Conservation (phyloP, 1,140 invertebrate species). For the Nomia melanderi region DNA sequence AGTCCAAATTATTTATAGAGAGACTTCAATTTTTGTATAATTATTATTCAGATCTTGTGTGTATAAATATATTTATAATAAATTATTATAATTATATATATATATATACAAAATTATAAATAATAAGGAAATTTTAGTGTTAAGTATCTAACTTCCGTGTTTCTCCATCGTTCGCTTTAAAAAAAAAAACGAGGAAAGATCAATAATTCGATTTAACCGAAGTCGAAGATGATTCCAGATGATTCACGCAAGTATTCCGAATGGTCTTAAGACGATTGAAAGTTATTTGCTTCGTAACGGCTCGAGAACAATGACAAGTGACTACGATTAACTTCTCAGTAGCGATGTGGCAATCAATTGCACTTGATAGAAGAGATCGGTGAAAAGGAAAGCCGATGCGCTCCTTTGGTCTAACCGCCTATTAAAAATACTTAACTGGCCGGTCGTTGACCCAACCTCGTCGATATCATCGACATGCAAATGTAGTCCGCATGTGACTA, state of each 20-base stretch:
- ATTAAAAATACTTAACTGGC: conserved; percentile 74
- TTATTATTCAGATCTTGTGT: no score
- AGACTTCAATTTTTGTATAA: no score
- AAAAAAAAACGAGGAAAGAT: background rate
- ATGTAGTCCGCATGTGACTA: conserved; percentile 49
- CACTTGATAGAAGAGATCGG: conserved; percentile 66
- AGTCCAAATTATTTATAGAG: no score
- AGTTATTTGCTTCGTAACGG: conserved; percentile 5
- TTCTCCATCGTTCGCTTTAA: background rate
- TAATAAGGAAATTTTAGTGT: background rate
- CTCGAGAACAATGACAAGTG: conserved; percentile 42
- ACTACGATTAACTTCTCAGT: conserved; percentile 58
- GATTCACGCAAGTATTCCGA: conserved; percentile 19
- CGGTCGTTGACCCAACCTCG: conserved; percentile 65
- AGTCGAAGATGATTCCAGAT: background rate
- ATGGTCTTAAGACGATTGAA: conserved; percentile 55
- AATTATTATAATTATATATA: no score
- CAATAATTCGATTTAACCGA: background rate
- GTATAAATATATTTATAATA: no score
- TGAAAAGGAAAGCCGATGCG: conserved; percentile 65
- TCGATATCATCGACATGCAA: conserved; percentile 69
- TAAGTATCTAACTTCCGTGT: background rate
- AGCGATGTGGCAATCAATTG: conserved; percentile 65
- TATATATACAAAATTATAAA: background rate
- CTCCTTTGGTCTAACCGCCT: conserved; percentile 65